Conservation (phyloP, 2,797 vertebrate genomes). For the Acipenser oxyrinchus region DNA sequence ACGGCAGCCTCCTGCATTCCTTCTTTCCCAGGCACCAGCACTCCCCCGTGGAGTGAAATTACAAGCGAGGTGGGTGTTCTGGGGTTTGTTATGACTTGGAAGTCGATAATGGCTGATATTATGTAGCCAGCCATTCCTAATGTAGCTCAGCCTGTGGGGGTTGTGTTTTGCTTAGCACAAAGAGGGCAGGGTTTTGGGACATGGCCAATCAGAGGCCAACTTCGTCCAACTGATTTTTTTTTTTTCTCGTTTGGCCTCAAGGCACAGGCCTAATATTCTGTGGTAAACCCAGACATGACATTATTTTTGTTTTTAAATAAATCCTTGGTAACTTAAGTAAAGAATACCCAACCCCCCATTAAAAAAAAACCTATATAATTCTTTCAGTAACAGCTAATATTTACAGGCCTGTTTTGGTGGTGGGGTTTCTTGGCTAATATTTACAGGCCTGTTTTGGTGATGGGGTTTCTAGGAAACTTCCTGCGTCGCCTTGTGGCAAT, state of each 20-base stretch:
- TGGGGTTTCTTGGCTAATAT: too few relatives aligned
- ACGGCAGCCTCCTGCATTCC: conserved; percentile 6
- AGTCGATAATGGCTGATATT: conserved; percentile 79
- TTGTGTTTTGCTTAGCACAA: conserved; percentile 61
- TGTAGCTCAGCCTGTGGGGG: conserved; percentile 61
- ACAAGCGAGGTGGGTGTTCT: conserved; percentile 79
- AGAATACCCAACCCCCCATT: too few relatives aligned
- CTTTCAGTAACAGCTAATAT: too few relatives aligned
- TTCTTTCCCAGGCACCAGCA: conserved; percentile 33
- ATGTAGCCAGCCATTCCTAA: conserved; percentile 70
- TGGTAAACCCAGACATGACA: conserved; percentile 41
- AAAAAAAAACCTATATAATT: too few relatives aligned
- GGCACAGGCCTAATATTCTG: conserved; percentile 6
- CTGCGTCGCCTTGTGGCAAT: too few relatives aligned
- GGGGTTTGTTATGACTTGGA: conserved; percentile 75
- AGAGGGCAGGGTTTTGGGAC: conserved; percentile 41
- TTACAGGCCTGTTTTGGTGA: too few relatives aligned
- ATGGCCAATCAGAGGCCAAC: conserved; percentile 46
- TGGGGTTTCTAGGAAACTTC: too few relatives aligned
- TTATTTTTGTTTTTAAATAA: too few relatives aligned
- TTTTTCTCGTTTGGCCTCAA: conserved; percentile 51
- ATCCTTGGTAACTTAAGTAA: too few relatives aligned
- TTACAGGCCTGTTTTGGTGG: too few relatives aligned
- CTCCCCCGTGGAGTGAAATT: conserved; percentile 38
- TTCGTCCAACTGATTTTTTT: conserved; percentile 32